Base-by-base conservation (phyloP, 1,140 invertebrate genomes). In the Calosoma granatense region DNA sequence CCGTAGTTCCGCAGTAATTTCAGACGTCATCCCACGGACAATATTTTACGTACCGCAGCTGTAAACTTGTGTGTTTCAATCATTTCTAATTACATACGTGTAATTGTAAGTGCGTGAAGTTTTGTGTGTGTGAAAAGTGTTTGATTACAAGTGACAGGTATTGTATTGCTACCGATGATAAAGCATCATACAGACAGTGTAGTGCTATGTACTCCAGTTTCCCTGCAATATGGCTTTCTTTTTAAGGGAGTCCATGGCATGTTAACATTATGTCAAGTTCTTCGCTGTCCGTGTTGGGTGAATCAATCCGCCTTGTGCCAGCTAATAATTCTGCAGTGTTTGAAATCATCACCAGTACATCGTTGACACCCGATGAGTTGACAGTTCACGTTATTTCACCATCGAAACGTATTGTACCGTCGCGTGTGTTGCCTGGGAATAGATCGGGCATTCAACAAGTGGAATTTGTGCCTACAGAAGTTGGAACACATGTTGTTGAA, bases 401-500 rank as follows among this genome's bases (percentile, higher is more conserved):
- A 17, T 84, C 84, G 19, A 84, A 88, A 63, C 75, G 83, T 23
- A 78, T 81, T 20, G 78, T 88, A 52, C 74, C 79, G n/a, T 81
- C 83, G 2, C 76, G 82, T 63, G 83, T 89, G 55, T 73, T 88
- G 57, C 83, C 86, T 61, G 81, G 85, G 61, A 84, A 79, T 65
- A 79, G 86, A 47, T 78, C 84, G 51, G 89, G 89, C 60, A 83
- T 89, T 53, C 91, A 90, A 74, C 82, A 83, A 54, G 86, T 96
- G 23, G 90, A 95, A 70, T 97, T 96, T 71, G 87, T 86, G 26
- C 92, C 92, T 11, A 85, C 81, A 43, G 92, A 95, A 76, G 92
- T 96, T 59, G 92, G 92, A 64, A 92, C 87, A 61, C 92, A 94
- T 70, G 77, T 92, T 22, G 86, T 95, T 60, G 92, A 95, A 73